phyloP scores from a whole-genome alignment of 2,797 vertebrate species.

The Pipistrellus kuhlii region DNA sequence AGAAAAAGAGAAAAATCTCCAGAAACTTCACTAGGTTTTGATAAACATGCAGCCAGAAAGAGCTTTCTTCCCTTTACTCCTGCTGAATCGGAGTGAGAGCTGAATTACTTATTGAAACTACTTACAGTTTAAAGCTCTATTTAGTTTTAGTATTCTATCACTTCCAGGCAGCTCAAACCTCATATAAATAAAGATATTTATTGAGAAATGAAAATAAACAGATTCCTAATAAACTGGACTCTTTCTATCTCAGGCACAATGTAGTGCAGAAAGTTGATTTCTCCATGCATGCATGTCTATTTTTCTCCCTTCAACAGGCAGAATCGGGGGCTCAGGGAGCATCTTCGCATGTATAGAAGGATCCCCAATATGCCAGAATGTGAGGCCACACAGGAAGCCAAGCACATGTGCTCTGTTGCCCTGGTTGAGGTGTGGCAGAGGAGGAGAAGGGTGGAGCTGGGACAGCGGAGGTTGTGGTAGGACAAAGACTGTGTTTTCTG shows the following conservation, averaged over 20 bases:
- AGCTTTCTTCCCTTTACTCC: constrained; percentile 2
- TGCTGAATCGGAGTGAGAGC: constrained; percentile 1
- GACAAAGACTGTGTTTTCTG: constrained; percentile 76
- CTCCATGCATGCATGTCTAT: neutral
- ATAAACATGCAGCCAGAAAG: neutral
- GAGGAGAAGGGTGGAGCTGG: constrained; percentile 52
- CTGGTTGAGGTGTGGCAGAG: constrained; percentile 32
- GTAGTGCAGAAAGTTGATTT: neutral
- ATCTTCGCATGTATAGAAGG: neutral
- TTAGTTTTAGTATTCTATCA: neutral
- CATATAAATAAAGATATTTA: constrained; percentile 18
- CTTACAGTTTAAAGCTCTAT: constrained; percentile 34
- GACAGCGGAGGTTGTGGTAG: neutral
- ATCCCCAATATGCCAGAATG: neutral
- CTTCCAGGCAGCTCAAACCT: neutral
- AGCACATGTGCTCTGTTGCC: constrained; percentile 5
- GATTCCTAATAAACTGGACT: neutral
- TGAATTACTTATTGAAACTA: constrained; percentile 47
- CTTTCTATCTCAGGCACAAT: neutral
- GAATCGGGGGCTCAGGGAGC: neutral
- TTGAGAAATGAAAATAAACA: constrained; percentile 33
- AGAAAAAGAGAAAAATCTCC: constrained; percentile 22
- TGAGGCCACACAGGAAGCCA: constrained; percentile 67
- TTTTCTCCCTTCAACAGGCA: neutral
- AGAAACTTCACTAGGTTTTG: neutral